Evolutionary conservation across 2,888 invertebrate species (phyloP).

Genomic region (Odontothrips loti): DNA sequence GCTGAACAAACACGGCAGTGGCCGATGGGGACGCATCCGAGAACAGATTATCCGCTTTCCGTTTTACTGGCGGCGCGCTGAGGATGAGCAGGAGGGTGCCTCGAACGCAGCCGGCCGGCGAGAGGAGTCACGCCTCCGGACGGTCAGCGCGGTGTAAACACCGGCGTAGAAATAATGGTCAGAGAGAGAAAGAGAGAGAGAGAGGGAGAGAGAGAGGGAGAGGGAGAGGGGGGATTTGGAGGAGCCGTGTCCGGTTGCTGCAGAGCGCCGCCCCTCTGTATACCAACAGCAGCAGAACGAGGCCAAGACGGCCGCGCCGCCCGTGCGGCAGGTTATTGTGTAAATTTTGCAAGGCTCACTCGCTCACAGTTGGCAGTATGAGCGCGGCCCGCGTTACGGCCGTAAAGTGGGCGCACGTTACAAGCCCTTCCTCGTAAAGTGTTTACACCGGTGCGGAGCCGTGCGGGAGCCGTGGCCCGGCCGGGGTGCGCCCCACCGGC

Average conservation of each 20-base stretch:
- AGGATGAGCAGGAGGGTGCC: neutral
- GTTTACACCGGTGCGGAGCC: neutral
- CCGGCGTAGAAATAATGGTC: no score
- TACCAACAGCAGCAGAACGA: neutral
- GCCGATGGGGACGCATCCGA: no score
- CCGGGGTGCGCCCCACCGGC: no score
- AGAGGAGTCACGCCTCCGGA: no score
- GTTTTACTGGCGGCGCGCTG: neutral
- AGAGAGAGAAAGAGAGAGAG: neutral
- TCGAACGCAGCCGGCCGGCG: no score
- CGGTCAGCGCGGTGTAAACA: no score
- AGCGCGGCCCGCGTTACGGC: neutral
- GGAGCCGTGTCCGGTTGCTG: neutral
- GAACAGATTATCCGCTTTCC: no score
- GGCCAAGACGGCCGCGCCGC: neutral
- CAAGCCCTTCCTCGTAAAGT: neutral
- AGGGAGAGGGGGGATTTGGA: neutral
- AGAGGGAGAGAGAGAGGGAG: neutral
- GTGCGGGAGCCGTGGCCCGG: no score
- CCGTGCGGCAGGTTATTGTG: neutral
- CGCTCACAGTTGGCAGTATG: neutral
- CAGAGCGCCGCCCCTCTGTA: neutral
- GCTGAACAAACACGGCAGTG: no score
- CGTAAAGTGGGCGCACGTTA: conserved; percentile 10
- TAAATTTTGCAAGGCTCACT: neutral